Evolutionary conservation across 2,113 vertebrate genomes (phyloP).

Genomic region (Corythornis vintsioides): DNA sequence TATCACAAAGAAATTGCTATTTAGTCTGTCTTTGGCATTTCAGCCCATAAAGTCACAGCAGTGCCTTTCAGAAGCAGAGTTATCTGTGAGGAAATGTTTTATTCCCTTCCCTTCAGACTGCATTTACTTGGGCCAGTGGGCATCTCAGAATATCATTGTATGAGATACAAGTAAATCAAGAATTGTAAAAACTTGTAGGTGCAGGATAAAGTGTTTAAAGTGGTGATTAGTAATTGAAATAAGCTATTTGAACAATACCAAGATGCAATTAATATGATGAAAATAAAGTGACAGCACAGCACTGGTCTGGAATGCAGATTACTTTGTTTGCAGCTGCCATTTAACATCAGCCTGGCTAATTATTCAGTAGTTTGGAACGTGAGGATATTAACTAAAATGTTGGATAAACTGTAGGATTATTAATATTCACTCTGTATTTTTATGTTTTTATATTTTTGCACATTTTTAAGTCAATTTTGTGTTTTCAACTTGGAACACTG

Average conservation of each 20-base stretch:
- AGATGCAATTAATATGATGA: neutral
- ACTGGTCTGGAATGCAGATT: neutral
- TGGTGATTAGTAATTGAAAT: neutral
- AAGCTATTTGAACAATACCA: neutral
- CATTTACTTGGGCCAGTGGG: neutral
- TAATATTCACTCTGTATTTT: neutral
- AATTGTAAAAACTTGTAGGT: neutral
- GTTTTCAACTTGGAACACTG: neutral
- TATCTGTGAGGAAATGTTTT: neutral
- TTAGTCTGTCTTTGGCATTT: neutral
- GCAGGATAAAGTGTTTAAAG: neutral
- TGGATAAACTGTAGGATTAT: neutral
- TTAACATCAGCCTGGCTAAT: neutral
- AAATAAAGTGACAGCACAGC: neutral
- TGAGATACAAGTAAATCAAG: neutral
- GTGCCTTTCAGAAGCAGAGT: conserved; percentile 36
- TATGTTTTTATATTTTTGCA: neutral
- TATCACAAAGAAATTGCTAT: neutral
- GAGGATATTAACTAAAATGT: neutral
- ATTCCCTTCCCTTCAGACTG: conserved; percentile 36
- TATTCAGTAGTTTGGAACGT: neutral
- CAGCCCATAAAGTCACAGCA: neutral
- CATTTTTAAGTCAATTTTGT: neutral
- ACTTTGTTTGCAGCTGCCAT: neutral
- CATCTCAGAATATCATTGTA: neutral